Evolutionary conservation across 2,797 vertebrate genomes (phyloP).

Genomic region (Otolemur crassicaudatus): DNA sequence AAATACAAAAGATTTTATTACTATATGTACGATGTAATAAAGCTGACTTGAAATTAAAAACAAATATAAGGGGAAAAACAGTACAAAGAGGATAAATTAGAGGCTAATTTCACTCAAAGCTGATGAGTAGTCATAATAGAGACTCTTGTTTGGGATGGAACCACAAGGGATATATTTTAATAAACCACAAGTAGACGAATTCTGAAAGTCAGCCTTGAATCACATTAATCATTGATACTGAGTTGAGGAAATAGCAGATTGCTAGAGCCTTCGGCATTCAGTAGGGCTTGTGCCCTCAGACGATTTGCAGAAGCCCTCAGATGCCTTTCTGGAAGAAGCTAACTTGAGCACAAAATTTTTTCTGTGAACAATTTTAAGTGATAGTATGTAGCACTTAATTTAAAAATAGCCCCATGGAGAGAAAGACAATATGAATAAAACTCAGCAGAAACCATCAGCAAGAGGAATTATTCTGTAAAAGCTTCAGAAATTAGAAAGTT

Average conservation of each 20-base stretch:
- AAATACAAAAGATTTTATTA: slow-evolving; percentile 13
- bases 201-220: neutral
- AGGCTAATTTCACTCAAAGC: neutral
- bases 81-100: neutral
- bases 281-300: neutral
- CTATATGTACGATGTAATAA: neutral
- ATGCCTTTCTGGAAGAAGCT: neutral
- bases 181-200: neutral
- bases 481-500: neutral
- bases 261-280: neutral
- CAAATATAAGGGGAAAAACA: neutral
- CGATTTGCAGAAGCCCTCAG: neutral
- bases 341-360: neutral
- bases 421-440: slow-evolving; percentile 7
- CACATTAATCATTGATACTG: neutral
- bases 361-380: neutral
- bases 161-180: neutral
- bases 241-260: neutral
- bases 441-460: neutral
- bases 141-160: neutral
- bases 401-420: neutral
- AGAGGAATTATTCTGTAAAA: neutral
- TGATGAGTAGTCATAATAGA: neutral
- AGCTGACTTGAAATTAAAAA: neutral
- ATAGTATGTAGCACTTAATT: neutral